Evolutionary conservation across 1,140 invertebrate species (phyloP), one percentile per base, ranked within the genome.

Genomic region (Teleopsis dalmanni): DNA sequence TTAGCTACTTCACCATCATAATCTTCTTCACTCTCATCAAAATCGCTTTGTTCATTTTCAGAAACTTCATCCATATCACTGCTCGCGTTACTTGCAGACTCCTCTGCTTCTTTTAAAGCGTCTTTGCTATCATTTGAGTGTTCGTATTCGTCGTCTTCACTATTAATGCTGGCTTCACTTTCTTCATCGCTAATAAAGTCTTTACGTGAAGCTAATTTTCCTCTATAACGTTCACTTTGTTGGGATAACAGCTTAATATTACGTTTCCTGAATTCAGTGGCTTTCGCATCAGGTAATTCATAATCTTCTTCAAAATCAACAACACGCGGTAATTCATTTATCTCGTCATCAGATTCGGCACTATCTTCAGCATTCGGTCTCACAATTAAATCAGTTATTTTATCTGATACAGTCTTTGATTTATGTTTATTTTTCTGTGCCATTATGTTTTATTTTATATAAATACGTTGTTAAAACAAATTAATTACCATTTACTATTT

Each of bases 151-250:
- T 44, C 43, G 0, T 46, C 47, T 10, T 42, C 43, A 9, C 55
- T 29, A 1, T 43, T 43, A 14, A 51, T 44, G 4, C 48, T 14
- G 35, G 22, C 51, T 31, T 44, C 36, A 33, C 29, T 27, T 29
- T 53, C 55, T 16, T 62, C 53, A 34, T 58, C 60, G 41, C 59
- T 58, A 29, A 60, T 47, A 16, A 75, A 48, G 37, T 75, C 70
- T 54, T 78, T 80, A 33, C 78, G 73, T 29, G 78, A 79, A 19
- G 77, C 68, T 38, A 83, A 81, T 73, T 80, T 79, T 0, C 85
- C 87, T 37, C 78, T 77, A 69, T 91, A 91, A 48, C 81, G 82
- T 50, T 78, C 74, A 68, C 85, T 84, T 22, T 80, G 58, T 53
- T 87, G 80, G 50, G 79, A 80, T 14, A 88, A 59, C 38, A 83